Percentiles rank a stretch among this genome's conserved stretches.
Conservation (phyloP, 2,888 invertebrate species). For the Dynastes tityus region DNA sequence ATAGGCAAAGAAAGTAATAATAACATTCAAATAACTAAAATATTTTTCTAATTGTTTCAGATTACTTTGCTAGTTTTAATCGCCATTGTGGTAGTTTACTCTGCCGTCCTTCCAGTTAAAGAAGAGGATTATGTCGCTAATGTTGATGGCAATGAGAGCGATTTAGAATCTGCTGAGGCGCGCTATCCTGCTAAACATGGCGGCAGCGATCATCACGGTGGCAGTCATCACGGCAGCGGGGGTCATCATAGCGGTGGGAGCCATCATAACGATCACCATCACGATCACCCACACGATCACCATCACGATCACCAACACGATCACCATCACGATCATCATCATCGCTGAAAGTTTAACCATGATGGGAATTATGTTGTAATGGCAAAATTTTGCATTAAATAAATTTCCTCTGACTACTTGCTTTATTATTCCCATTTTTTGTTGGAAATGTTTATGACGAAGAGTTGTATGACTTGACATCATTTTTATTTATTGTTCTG, state of each 20-base stretch:
- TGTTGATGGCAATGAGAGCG: background rate
- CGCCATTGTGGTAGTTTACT: background rate
- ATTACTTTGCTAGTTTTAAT: background rate
- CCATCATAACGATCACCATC: no score
- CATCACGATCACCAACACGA: no score
- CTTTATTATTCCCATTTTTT: no score
- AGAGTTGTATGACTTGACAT: no score
- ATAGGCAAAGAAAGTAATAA: no score
- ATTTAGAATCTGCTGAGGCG: constrained; percentile 19
- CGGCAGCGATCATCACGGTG: background rate
- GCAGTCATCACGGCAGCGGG: background rate
- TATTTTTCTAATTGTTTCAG: background rate
- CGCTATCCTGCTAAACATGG: background rate
- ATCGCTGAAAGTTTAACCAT: background rate
- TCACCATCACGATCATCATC: background rate
- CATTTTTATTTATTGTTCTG: no score
- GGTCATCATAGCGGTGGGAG: background rate
- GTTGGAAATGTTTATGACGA: no score
- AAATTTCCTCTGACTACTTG: background rate
- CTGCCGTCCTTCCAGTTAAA: background rate
- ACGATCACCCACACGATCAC: no score
- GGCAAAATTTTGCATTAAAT: background rate
- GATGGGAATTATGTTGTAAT: background rate
- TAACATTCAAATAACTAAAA: no score
- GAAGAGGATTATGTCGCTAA: background rate